Evolutionary conservation across 2,797 vertebrate genomes (phyloP).

Genomic region (Acipenser ruthenus): DNA sequence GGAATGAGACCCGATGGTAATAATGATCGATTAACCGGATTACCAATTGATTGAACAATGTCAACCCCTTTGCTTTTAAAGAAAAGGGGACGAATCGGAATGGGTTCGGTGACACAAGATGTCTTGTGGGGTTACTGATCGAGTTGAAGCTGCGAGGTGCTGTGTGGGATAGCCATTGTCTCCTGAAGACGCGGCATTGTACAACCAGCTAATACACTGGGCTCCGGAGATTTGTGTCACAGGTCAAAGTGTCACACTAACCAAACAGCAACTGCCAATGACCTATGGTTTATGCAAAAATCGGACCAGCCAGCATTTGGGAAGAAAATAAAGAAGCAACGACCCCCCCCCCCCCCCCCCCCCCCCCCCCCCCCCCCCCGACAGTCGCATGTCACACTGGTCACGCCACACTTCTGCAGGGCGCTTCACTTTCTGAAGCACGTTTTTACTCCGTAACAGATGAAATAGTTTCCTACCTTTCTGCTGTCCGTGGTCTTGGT

Average conservation of each 20-base stretch:
- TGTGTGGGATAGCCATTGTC: slow-evolving; percentile 12
- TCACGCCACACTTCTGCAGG: too few relatives aligned
- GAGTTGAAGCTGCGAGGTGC: neutral
- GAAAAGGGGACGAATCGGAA: neutral
- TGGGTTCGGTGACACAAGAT: slow-evolving; percentile 1
- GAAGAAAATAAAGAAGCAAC: neutral
- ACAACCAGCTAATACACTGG: slow-evolving; percentile 12
- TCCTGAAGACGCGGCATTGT: slow-evolving; percentile 9
- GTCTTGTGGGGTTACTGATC: slow-evolving; percentile 3
- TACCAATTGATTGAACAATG: slow-evolving; percentile 16
- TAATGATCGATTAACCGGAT: slow-evolving; percentile 17
- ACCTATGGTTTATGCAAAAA: slow-evolving; percentile 25
- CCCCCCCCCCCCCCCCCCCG: too few relatives aligned
- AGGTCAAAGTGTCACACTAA: slow-evolving; percentile 26
- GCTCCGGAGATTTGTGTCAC: slow-evolving; percentile 17
- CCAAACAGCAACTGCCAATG: slow-evolving; percentile 19
- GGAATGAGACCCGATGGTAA: slow-evolving; percentile 5
- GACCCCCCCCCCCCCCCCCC: too few relatives aligned
- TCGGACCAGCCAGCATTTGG: slow-evolving; percentile 6
- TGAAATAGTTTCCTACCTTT: slow-evolving; percentile 18
- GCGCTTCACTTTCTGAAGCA: too few relatives aligned
- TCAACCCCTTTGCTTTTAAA: neutral
- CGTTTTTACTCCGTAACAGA: neutral
- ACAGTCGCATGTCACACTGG: too few relatives aligned
- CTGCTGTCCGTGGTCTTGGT: slow-evolving; percentile 1